Conservation (phyloP, 2,113 vertebrate species). For the Epinephelus fuscoguttatus region DNA sequence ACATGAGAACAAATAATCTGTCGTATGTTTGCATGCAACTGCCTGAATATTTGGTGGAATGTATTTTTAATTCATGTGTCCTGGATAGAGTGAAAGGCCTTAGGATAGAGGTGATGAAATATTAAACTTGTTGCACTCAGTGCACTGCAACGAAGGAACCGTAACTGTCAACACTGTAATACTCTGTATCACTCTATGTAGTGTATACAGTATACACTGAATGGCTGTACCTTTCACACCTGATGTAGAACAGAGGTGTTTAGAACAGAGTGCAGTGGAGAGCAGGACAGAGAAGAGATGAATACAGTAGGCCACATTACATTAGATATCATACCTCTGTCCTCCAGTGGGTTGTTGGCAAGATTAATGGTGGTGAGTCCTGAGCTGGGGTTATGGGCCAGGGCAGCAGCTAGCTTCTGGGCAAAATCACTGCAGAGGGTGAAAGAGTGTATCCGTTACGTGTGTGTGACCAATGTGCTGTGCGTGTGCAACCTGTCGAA, state of each 20-base stretch:
- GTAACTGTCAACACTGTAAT: not conserved
- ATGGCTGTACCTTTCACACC: not conserved
- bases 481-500: not conserved
- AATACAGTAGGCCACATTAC: constrained; percentile 13
- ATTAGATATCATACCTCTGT: constrained; percentile 88
- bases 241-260: not conserved
- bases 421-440: constrained; percentile 91
- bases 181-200: not conserved
- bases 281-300: not conserved
- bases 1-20: constrained; percentile 34
- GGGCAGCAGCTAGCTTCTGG: constrained; percentile 93
- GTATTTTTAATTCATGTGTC: constrained; percentile 56
- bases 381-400: constrained; percentile 93
- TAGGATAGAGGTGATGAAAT: constrained; percentile 47
- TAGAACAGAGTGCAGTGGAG: not conserved
- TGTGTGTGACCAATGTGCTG: not conserved
- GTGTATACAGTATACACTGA: not conserved
- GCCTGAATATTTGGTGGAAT: constrained; percentile 35
- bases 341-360: constrained; percentile 95
- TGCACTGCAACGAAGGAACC: not conserved
- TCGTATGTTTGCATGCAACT: not conserved
- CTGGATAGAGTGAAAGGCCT: constrained; percentile 29
- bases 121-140: constrained; percentile 46
- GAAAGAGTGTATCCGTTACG: constrained; percentile 24
- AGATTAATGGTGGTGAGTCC: constrained; percentile 96